Percentiles rank a stretch among this genome's conserved stretches.
These are phyloP conservation scores for Hepsetus odoe DNA, from an alignment of 2,113 vertebrate genomes.

Conservation along the genomic window DNA sequence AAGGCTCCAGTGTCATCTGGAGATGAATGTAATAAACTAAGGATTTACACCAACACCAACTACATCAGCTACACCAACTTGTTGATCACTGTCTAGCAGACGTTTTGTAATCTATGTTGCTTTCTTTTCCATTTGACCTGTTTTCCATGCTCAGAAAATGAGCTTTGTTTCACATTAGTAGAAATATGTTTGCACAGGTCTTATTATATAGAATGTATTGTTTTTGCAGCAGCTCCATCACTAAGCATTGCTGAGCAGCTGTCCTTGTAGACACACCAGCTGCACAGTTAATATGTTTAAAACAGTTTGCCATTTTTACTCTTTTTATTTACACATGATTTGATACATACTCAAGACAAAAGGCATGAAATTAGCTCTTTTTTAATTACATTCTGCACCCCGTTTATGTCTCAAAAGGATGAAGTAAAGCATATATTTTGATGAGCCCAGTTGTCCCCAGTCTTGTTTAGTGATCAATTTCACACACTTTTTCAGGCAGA, in stretches of 20 bases:
- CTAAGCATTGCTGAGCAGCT: not conserved
- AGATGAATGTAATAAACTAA: no score
- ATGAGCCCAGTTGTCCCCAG: not conserved
- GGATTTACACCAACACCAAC: no score
- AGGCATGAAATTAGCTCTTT: not conserved
- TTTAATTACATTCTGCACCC: not conserved
- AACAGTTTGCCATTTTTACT: constrained; percentile 54
- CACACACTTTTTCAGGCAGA: not conserved
- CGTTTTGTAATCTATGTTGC: no score
- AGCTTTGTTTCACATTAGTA: not conserved
- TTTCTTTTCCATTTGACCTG: not conserved
- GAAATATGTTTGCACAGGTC: not conserved
- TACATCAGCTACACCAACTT: no score
- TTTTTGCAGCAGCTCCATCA: not conserved
- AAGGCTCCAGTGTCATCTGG: no score
- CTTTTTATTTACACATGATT: constrained; percentile 74
- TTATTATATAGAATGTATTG: not conserved
- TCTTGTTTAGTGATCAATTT: constrained; percentile 35
- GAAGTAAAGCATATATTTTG: constrained; percentile 13
- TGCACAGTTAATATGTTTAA: constrained; percentile 1
- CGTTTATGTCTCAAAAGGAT: not conserved
- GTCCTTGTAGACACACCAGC: constrained; percentile 16
- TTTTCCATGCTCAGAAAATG: not conserved
- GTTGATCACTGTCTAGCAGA: no score
- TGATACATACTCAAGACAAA: constrained; percentile 53